These are phyloP conservation scores for Euura lappo DNA, from an alignment of 1,140 invertebrate species.

Conservation along the genomic window DNA sequence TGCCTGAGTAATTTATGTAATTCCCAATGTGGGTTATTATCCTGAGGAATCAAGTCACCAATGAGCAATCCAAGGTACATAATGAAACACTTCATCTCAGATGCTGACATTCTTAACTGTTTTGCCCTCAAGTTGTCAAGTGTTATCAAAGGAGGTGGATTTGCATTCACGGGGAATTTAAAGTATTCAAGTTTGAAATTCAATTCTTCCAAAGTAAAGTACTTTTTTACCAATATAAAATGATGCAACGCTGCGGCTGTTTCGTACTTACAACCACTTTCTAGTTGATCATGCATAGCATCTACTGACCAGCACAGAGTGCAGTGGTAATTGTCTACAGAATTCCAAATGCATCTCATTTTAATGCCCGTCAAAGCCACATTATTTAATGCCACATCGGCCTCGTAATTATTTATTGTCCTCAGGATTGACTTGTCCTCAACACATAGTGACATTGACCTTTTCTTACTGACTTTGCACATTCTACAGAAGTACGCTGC, in stretches of 20 bases:
- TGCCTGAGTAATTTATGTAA: conserved; percentile 17
- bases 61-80: conserved; percentile 16
- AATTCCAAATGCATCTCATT: conserved; percentile 28
- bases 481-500: conserved; percentile 28
- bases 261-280: conserved; percentile 10
- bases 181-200: conserved; percentile 20
- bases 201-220: conserved; percentile 9
- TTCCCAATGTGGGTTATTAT: conserved; percentile 17
- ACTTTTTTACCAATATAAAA: conserved; percentile 12
- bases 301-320: conserved; percentile 6
- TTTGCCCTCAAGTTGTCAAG: conserved; percentile 23
- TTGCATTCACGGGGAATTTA: conserved; percentile 18
- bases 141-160: conserved; percentile 18
- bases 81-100: conserved; percentile 25
- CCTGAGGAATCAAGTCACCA: conserved; percentile 17
- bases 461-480: conserved; percentile 22
- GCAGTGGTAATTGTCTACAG: conserved; percentile 23
- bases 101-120: conserved; percentile 25
- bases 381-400: conserved; percentile 22
- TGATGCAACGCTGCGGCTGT: conserved; percentile 1
- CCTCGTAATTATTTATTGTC: conserved; percentile 21
- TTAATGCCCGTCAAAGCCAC: conserved; percentile 24
- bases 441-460: conserved; percentile 10
- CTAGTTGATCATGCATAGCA: conserved; percentile 18
- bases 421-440: conserved; percentile 14